Evolutionary conservation across 2,797 vertebrate species (phyloP), one percentile per base, ranked within the genome.

Genomic region (Zonotrichia albicollis): DNA sequence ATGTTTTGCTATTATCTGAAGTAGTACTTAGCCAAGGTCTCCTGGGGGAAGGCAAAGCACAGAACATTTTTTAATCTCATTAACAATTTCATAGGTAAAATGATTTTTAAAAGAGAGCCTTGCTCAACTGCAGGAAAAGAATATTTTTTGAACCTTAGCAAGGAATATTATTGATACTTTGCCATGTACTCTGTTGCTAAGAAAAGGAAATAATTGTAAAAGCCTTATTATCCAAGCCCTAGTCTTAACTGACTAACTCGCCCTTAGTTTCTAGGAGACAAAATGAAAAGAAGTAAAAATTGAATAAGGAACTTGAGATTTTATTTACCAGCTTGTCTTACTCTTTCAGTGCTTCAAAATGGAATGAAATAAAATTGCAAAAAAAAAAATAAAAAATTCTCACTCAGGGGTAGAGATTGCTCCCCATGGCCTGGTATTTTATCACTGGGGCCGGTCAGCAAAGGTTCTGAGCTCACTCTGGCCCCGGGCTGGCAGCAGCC

Each of bases 401-500:
- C 5, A 29, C 16, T 82, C 30, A 46, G 27, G 21, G 8, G 8
- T 36, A 74, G 19, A 54, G 6, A 30, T 13, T 68, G 34, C 14
- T 92, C 8, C n/a, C 23, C 17, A 9, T 34, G 22, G 13, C n/a
- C 40, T 51, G 55, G 8, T 23, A 16, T 72, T 86, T 83, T 70
- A 78, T 34, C 32, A 55, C 4, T 12, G 36, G n/a, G 10, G n/a
- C 34, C 64, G 65, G 57, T 38, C 15, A 3, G 3, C 50, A 84
- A 77, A 73, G 19, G 23, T 54, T 29, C 16, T 0, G 14, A 34
- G 58, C 11, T 27, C 36, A 11, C 29, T 53, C 61, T 79, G 51
- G 25, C 12, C 40, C 11, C 0, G 0, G 46, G 13, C 23, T 0
- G 5, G 26, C 71, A 82, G 26, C 5, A 18, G 43, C 11, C 43